These are phyloP conservation scores for Malacoraja senta DNA, from an alignment of 2,797 vertebrate genomes.

Conservation along the genomic window DNA sequence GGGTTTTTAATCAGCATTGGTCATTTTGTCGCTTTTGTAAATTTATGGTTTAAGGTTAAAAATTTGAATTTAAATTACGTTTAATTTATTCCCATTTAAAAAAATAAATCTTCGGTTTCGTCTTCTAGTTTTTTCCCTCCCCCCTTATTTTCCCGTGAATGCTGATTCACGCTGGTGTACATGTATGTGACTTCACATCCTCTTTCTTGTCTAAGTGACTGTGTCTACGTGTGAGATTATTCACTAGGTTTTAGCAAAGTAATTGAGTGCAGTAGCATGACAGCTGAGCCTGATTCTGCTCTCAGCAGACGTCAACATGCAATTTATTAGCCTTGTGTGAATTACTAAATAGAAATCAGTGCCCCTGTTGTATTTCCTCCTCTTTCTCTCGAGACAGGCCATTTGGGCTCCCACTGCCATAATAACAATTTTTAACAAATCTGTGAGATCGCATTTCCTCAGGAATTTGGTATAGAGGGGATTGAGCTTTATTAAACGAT, in stretches of 20 bases:
- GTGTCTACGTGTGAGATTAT: neutral
- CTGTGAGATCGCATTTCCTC: neutral
- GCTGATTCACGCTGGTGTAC: neutral
- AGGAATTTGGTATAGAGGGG: neutral
- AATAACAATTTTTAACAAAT: constrained; percentile 16
- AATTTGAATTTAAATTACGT: neutral
- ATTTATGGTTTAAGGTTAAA: neutral
- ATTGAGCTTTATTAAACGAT: neutral
- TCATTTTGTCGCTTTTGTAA: neutral
- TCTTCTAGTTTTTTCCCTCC: neutral
- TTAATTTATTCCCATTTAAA: neutral
- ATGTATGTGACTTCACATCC: neutral
- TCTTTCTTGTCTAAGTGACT: neutral
- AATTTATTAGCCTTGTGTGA: neutral
- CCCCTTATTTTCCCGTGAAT: neutral
- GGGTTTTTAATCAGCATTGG: neutral
- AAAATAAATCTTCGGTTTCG: neutral
- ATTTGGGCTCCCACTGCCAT: neutral
- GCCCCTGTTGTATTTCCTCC: neutral
- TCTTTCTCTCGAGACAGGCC: neutral
- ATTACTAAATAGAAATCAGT: neutral
- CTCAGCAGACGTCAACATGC: neutral
- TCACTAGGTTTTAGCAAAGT: neutral
- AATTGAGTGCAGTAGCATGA: neutral
- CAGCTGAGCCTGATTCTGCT: neutral